phyloP scores from a whole-genome alignment of 2,113 vertebrate genomes.

The Pteruthius melanotis region DNA sequence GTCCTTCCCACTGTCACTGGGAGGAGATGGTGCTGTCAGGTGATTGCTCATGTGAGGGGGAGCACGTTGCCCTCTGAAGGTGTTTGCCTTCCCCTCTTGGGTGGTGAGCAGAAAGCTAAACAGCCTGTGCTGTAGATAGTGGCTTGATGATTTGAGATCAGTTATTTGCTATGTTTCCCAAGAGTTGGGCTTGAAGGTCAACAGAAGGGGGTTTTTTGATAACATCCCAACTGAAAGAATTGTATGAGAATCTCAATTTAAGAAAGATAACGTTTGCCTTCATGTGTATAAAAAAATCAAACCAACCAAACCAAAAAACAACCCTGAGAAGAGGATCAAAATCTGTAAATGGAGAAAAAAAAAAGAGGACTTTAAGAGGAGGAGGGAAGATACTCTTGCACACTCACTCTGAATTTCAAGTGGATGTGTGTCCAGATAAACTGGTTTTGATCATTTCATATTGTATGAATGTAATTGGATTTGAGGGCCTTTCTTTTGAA shows the following conservation, averaged over 20 bases:
- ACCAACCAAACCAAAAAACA: not conserved
- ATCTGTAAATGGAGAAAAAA: not conserved
- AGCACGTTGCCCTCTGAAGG: not conserved
- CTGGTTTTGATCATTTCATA: not conserved
- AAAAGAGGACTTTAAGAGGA: not conserved
- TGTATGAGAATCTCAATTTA: not conserved
- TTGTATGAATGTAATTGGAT: not conserved
- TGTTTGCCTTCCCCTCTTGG: not conserved
- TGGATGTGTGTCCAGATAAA: not conserved
- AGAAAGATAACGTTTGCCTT: not conserved
- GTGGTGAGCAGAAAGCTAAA: not conserved
- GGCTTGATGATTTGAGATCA: not conserved
- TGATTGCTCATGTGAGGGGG: not conserved
- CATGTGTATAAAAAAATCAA: not conserved
- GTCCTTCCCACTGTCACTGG: not conserved
- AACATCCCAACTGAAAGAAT: not conserved
- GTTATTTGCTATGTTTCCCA: not conserved
- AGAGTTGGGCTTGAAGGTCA: not conserved
- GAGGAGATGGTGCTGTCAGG: not conserved
- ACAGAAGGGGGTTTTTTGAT: accelerated
- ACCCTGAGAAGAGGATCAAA: not conserved
- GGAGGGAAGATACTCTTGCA: not conserved
- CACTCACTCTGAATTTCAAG: not conserved
- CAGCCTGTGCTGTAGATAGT: not conserved
- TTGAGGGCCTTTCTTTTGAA: not conserved